These are phyloP conservation scores for Margarornis squamiger DNA, from an alignment of 2,797 vertebrate species.

Conservation along the genomic window DNA sequence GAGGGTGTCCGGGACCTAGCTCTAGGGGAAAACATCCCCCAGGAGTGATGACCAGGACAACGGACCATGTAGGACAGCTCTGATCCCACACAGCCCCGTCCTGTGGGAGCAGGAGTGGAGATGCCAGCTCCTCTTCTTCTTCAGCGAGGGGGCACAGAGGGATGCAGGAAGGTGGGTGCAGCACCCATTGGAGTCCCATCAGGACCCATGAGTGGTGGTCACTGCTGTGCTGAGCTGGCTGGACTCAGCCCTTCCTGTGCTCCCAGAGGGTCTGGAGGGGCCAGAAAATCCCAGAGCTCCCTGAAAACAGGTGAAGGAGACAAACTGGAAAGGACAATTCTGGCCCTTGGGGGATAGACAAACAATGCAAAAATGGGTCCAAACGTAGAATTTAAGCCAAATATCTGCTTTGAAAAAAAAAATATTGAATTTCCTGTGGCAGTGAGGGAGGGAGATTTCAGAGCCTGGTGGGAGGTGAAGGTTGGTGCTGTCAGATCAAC, in stretches of 20 bases:
- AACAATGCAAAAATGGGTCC: neutral
- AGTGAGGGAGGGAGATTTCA: neutral
- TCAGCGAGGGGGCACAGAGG: neutral
- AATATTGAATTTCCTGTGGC: neutral
- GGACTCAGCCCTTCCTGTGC: neutral
- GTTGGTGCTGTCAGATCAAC: fast-evolving
- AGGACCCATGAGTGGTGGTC: fast-evolving
- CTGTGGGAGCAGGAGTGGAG: neutral
- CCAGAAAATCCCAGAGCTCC: neutral
- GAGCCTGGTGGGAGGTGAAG: neutral
- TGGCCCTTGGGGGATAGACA: neutral
- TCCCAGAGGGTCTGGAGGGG: neutral
- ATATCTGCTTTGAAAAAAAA: fast-evolving
- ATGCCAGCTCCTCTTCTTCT: neutral
- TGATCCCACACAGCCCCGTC: neutral
- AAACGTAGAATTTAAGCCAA: neutral
- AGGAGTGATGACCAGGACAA: fast-evolving
- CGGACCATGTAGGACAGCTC: fast-evolving
- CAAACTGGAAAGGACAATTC: neutral
- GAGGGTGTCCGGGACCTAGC: neutral
- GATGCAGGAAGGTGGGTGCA: neutral
- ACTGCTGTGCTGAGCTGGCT: neutral
- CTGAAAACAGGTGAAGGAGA: neutral
- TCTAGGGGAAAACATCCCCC: neutral
- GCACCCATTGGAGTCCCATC: fast-evolving